A percentile compares a stretch with the other conserved stretches of the same genome.
These are phyloP conservation scores for Drosophila kanekoi DNA, from an alignment of 2,888 invertebrate species.

Conservation along the genomic window DNA sequence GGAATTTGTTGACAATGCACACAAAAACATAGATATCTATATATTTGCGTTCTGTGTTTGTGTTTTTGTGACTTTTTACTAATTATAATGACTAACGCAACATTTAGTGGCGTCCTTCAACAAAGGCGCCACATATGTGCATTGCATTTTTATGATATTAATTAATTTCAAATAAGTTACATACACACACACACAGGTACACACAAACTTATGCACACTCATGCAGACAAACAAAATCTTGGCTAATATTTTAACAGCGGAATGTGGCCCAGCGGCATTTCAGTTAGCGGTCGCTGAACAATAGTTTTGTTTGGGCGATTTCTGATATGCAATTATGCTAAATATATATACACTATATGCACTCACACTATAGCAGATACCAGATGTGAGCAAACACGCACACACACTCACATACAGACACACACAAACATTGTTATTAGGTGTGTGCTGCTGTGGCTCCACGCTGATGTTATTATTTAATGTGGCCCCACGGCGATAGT, in stretches of 20 bases:
- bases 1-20: background rate
- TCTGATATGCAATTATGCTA: slow-evolving; percentile 30
- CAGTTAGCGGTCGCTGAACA: slow-evolving; percentile 57
- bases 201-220: slow-evolving; percentile 5
- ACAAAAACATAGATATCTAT: background rate
- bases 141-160: slow-evolving; percentile 72
- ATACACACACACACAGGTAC: slow-evolving; percentile 18
- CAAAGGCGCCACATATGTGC: slow-evolving; percentile 68
- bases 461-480: slow-evolving; percentile 47
- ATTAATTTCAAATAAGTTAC: slow-evolving; percentile 69
- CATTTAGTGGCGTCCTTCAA: slow-evolving; percentile 21
- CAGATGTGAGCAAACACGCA: slow-evolving; percentile 17
- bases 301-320: slow-evolving; percentile 55
- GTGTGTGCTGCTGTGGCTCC: slow-evolving; percentile 1
- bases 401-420: background rate
- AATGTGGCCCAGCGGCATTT: slow-evolving; percentile 60
- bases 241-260: slow-evolving; percentile 55
- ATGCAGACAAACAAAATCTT: slow-evolving; percentile 34
- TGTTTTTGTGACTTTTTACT: slow-evolving; percentile 18
- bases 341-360: background rate
- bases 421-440: slow-evolving; percentile 9
- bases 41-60: slow-evolving; percentile 13
- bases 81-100: slow-evolving; percentile 43
- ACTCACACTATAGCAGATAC: background rate
- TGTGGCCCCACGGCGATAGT: slow-evolving; percentile 52